Percentiles rank a stretch among this genome's conserved stretches.
These are phyloP conservation scores for Autographa gamma DNA, from an alignment of 2,888 invertebrate genomes.

Conservation along the genomic window DNA sequence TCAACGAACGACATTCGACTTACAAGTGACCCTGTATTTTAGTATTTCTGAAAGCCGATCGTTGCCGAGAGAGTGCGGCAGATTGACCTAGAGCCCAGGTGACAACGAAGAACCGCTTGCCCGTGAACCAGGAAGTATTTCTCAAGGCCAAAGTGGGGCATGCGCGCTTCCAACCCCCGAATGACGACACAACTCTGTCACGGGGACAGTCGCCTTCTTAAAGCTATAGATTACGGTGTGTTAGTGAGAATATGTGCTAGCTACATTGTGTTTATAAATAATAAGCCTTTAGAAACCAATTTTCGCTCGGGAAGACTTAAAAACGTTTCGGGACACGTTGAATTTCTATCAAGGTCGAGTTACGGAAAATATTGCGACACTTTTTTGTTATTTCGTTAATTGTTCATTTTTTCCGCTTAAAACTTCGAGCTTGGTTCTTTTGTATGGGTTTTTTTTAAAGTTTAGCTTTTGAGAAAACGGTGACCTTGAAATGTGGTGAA, in stretches of 20 bases:
- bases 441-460: not conserved
- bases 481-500: not conserved
- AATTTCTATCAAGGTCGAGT: not conserved
- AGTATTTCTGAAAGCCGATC: conserved; percentile 2
- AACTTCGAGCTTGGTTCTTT: not conserved
- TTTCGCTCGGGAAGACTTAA: not conserved
- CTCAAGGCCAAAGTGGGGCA: conserved; percentile 80
- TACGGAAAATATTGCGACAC: not conserved
- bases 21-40: too few relatives aligned
- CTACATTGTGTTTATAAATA: not conserved
- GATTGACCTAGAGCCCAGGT: conserved; percentile 82
- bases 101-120: conserved; percentile 68
- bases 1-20: too few relatives aligned
- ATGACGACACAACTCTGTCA: conserved; percentile 68
- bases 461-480: not conserved
- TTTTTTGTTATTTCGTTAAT: not conserved
- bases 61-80: conserved; percentile 44
- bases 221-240: conserved; percentile 10
- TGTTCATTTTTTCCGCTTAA: not conserved
- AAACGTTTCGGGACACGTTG: not conserved
- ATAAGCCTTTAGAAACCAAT: not conserved
- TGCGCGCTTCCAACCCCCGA: conserved; percentile 69
- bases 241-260: not conserved
- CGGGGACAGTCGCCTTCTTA: conserved; percentile 29
- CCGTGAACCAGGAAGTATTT: conserved; percentile 85